Evolutionary conservation across 2,888 invertebrate genomes (phyloP).

Genomic region (Spisula solida): DNA sequence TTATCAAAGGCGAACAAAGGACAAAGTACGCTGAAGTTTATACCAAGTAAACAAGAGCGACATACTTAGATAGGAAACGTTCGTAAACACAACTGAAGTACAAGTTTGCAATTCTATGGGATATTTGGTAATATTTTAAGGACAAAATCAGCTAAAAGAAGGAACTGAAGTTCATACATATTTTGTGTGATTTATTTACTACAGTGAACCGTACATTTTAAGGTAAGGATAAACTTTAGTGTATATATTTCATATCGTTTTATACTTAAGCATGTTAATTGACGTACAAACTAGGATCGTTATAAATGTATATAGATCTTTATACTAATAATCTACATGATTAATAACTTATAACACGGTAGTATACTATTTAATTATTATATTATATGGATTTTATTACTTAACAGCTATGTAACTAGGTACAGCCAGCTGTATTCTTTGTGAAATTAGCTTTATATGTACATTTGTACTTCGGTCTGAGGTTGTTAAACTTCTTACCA

Average conservation of each 20-base stretch:
- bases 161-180: neutral
- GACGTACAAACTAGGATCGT: too few relatives aligned
- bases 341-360: too few relatives aligned
- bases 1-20: conserved; percentile 44
- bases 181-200: neutral
- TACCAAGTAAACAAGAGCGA: conserved; percentile 48
- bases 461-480: too few relatives aligned
- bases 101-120: neutral
- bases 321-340: too few relatives aligned
- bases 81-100: neutral
- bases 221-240: neutral
- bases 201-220: neutral
- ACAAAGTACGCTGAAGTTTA: conserved; percentile 38
- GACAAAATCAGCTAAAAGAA: neutral
- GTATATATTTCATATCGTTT: neutral
- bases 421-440: too few relatives aligned
- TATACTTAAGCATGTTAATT: neutral
- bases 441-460: too few relatives aligned
- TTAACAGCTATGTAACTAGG: too few relatives aligned
- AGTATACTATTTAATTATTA: too few relatives aligned
- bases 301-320: too few relatives aligned
- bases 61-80: conserved; percentile 26
- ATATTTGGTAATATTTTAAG: conserved; percentile 14
- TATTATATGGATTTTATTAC: too few relatives aligned
- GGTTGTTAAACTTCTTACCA: too few relatives aligned